These are phyloP conservation scores for Sphyrna mokarran DNA, from an alignment of 2,113 vertebrate species.

Conservation along the genomic window DNA sequence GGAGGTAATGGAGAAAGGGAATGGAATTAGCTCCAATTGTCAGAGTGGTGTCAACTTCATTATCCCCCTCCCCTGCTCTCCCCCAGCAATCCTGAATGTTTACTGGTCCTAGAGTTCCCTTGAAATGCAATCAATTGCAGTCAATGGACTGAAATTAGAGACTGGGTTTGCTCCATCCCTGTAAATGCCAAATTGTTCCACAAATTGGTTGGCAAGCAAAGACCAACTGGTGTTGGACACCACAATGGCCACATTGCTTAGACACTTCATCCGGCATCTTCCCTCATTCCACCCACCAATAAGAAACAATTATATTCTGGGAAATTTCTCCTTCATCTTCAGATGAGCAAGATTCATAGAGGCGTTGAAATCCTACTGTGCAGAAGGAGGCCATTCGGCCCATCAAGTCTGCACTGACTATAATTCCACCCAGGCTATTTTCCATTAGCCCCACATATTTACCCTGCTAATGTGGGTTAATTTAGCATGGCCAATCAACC, in stretches of 20 bases:
- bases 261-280: background rate
- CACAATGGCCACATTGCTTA: background rate
- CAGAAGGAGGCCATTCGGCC: too few species aligned
- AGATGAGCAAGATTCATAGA: background rate
- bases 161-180: too few species aligned
- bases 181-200: background rate
- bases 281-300: background rate
- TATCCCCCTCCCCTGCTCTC: too few species aligned
- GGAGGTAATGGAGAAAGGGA: background rate
- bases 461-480: too few species aligned
- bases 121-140: too few species aligned
- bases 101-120: background rate
- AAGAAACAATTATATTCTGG: background rate
- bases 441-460: too few species aligned
- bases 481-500: too few species aligned
- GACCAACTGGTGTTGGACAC: background rate
- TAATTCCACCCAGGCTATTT: too few species aligned
- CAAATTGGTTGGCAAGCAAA: background rate
- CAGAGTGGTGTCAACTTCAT: background rate
- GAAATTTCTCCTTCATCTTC: background rate
- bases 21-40: background rate
- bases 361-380: too few species aligned
- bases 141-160: background rate
- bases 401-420: too few species aligned
- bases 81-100: too few species aligned